Evolutionary conservation across 2,888 invertebrate species (phyloP).

Genomic region (Syritta pipiens): DNA sequence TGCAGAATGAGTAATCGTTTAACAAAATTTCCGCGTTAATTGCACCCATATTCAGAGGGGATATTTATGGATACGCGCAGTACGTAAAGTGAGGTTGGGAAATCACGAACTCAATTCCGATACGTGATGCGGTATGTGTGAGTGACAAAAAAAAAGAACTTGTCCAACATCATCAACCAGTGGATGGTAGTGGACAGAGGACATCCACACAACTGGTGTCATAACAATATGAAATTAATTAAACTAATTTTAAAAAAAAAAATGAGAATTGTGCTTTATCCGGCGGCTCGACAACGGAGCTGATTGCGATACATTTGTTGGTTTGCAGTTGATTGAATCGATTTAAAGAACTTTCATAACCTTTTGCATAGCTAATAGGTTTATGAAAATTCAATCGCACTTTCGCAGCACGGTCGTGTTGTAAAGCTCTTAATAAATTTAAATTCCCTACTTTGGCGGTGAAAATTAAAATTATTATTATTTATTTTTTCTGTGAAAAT

Average conservation of each 20-base stretch:
- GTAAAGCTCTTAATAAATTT: not conserved
- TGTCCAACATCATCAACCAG: not conserved
- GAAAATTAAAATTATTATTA: too few relatives aligned
- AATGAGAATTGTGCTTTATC: slow-evolving; percentile 46
- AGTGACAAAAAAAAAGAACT: slow-evolving; percentile 4
- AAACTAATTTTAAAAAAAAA: slow-evolving; percentile 50
- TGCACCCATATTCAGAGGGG: slow-evolving; percentile 35
- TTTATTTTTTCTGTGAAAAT: too few relatives aligned
- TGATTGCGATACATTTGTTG: slow-evolving; percentile 43
- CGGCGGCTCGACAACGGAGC: slow-evolving; percentile 11
- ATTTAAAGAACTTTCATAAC: slow-evolving; percentile 8
- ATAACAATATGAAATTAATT: slow-evolving; percentile 65
- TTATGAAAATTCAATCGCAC: not conserved
- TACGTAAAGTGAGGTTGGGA: slow-evolving; percentile 44
- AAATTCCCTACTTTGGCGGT: too few relatives aligned
- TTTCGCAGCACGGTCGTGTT: not conserved
- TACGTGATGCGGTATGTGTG: slow-evolving; percentile 50
- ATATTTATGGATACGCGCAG: slow-evolving; percentile 15
- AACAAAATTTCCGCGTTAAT: slow-evolving; percentile 63
- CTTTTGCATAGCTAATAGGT: not conserved
- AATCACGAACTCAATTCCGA: slow-evolving; percentile 62
- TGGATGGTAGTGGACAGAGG: not conserved
- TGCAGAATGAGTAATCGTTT: slow-evolving; percentile 66
- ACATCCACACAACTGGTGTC: slow-evolving; percentile 47
- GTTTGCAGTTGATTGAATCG: slow-evolving; percentile 40